Conservation (phyloP, 2,113 vertebrate species). For the Limanda limanda region DNA sequence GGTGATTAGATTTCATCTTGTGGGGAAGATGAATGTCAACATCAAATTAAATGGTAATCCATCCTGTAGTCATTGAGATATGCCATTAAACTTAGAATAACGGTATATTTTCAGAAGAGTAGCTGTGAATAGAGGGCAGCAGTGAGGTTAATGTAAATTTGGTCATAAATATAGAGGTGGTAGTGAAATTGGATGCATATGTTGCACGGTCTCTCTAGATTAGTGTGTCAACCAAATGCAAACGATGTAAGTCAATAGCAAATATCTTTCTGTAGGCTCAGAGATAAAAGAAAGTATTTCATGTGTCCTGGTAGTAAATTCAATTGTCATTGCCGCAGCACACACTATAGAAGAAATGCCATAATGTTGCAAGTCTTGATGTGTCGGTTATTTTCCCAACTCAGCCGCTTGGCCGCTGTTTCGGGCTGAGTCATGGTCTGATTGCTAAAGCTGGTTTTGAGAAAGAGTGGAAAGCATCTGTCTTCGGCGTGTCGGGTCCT, state of each 20-base stretch:
- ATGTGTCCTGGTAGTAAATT: background rate
- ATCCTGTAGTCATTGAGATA: background rate
- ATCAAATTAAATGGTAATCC: background rate
- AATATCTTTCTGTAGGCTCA: background rate
- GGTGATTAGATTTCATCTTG: background rate
- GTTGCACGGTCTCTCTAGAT: background rate
- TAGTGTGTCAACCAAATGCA: background rate
- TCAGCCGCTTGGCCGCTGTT: conserved; percentile 23
- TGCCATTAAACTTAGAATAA: background rate
- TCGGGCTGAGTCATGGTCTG: conserved; percentile 35
- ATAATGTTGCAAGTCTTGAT: background rate
- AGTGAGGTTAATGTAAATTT: background rate
- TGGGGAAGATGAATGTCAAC: background rate
- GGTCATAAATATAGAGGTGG: conserved; percentile 1
- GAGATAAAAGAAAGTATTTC: background rate
- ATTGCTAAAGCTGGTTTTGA: conserved; percentile 45
- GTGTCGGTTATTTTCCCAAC: conserved; percentile 9
- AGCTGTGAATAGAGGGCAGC: background rate
- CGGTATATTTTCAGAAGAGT: background rate
- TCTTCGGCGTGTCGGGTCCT: conserved; percentile 44
- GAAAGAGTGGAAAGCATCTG: conserved; percentile 51
- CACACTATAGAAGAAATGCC: background rate
- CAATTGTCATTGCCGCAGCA: conserved; percentile 1
- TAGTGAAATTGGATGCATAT: conserved; percentile 4
- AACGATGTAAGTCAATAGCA: too few species aligned